Conservation (phyloP, 2,113 vertebrate genomes). For the Gobiocypris rarus region DNA sequence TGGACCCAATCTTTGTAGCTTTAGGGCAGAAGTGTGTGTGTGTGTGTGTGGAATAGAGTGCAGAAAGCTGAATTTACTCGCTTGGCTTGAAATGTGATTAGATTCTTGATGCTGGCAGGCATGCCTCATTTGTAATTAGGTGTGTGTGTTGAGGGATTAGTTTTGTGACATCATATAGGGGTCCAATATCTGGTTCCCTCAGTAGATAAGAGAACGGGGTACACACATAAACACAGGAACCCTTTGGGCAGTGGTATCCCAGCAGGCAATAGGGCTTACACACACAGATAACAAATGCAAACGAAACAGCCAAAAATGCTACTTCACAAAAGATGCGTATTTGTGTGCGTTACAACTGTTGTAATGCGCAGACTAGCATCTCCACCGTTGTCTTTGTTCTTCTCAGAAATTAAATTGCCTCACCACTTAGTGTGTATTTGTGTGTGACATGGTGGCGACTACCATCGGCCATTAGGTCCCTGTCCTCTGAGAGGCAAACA, state of each 20-base stretch:
- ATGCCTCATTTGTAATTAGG: slow-evolving; percentile 80
- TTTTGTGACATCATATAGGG: slow-evolving; percentile 52
- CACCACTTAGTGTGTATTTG: slow-evolving; percentile 21
- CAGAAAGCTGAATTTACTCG: slow-evolving; percentile 68
- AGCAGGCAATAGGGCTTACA: slow-evolving; percentile 18
- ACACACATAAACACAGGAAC: slow-evolving; percentile 54
- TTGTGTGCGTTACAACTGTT: slow-evolving; percentile 9
- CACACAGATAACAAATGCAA: slow-evolving; percentile 18
- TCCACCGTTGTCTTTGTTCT: neutral
- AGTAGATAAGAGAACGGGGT: slow-evolving; percentile 74
- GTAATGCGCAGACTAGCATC: neutral
- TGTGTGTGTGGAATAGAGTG: slow-evolving; percentile 41
- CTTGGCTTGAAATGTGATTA: slow-evolving; percentile 79
- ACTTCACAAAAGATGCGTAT: slow-evolving; percentile 10
- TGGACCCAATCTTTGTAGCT: slow-evolving; percentile 36
- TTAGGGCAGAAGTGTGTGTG: slow-evolving; percentile 8
- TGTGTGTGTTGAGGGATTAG: slow-evolving; percentile 65
- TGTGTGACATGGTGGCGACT: slow-evolving; percentile 18
- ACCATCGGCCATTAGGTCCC: slow-evolving; percentile 39
- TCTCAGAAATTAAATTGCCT: slow-evolving; percentile 34
- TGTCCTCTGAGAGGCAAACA: slow-evolving; percentile 48
- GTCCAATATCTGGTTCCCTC: slow-evolving; percentile 52
- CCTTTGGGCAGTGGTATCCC: slow-evolving; percentile 46
- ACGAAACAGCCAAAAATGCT: neutral
- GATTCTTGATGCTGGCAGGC: slow-evolving; percentile 80